These are phyloP conservation scores for Prionailurus bengalensis DNA, from an alignment of 2,113 vertebrate genomes.

Conservation along the genomic window DNA sequence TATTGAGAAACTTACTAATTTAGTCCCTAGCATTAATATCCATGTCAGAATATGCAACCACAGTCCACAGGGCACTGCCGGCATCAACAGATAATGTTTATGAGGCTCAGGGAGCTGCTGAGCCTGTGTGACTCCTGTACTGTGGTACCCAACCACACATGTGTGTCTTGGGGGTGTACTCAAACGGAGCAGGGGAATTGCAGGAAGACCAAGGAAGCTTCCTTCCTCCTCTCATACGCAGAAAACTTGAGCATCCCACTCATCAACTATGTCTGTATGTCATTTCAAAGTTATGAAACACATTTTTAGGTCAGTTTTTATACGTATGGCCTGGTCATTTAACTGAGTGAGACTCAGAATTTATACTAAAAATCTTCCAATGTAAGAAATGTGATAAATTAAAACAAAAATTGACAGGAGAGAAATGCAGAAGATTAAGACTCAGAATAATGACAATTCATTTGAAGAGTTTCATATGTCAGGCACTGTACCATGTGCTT, in stretches of 20 bases:
- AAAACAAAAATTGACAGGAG: not conserved
- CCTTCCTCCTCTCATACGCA: not conserved
- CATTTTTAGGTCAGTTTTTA: not conserved
- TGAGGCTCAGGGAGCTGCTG: not conserved
- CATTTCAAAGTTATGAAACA: slow-evolving; percentile 9
- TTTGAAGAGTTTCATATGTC: not conserved
- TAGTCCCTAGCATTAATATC: not conserved
- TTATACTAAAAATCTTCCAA: not conserved
- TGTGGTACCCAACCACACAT: not conserved
- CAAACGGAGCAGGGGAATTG: not conserved
- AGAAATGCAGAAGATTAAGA: not conserved
- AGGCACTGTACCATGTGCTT: not conserved
- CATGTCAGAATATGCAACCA: not conserved
- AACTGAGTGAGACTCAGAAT: not conserved
- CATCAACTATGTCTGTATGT: not conserved
- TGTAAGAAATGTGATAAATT: not conserved
- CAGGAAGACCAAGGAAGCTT: not conserved
- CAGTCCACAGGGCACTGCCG: not conserved
- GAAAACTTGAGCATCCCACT: not conserved
- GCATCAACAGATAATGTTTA: not conserved
- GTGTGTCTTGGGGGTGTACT: fast-evolving
- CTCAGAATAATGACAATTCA: not conserved
- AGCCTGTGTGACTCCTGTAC: not conserved
- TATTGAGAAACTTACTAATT: not conserved
- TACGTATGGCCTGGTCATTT: not conserved